Base-by-base conservation (phyloP, 2,113 vertebrate species). In the Jaculus jaculus region DNA sequence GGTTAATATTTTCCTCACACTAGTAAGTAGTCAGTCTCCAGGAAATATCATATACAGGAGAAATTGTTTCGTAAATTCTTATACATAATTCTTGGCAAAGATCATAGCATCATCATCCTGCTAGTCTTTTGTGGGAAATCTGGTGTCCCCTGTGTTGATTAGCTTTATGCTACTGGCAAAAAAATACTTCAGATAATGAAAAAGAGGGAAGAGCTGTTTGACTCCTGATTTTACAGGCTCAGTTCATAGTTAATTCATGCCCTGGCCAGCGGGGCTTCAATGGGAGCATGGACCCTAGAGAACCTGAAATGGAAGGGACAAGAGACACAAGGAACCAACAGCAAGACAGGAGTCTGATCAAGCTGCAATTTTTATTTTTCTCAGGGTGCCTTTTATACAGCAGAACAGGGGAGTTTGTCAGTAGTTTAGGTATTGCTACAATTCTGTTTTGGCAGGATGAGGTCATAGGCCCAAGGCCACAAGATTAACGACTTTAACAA, bases 1-100 rank as follows among this genome's bases (percentile, higher is more conserved):
- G 58, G 80, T 86, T 89, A 79, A 90, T 92, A 16, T 89, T 94
- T 94, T 63, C 69, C 28, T 79, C 32, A 71, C 13, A 51, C 13
- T 6, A 75, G 30, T 61, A 39, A 89, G 32, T 66, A 91, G 3
- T 7, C 39, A 82, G 47, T 86, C 60, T 84, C 4, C 3, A 63
- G 65, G 28, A 89, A 87, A 26, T 61, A 13, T 65, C 24, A 28
- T 42, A 28, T 78, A 2, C n/a, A 83, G 17, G 0, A 9, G 0
- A 9, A 79, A 60, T 65, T n/a, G 26, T 74, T 90, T 78, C 69
- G 15, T 88, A 61, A 32, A 51, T 71, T 74, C n/a, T 89, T 79
- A 58, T 28, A 20, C 24, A 12, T 24, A 15, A 80, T n/a, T 92
- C 39, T 92, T 84, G 12, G 75, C 4, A 13, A 68, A 63, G 63